Base-by-base conservation (phyloP, 2,888 invertebrate species). In the Salticus scenicus region DNA sequence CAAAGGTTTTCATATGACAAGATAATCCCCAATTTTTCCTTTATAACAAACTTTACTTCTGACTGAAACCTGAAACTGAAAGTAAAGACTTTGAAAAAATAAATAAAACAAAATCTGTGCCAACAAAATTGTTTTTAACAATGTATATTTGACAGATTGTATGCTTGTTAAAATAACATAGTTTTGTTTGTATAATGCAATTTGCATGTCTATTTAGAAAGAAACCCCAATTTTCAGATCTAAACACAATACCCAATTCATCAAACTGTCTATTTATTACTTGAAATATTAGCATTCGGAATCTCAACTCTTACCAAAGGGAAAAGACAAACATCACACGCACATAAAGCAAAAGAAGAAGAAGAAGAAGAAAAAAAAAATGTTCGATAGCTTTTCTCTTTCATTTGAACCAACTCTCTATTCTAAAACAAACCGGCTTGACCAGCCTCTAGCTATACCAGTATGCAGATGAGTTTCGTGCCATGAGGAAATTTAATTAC, bases 401-500 rank as follows among this genome's bases (percentile, higher is more conserved):
- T 57, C 57, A n/a, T 20, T 24, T 24, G 57, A 24, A 57, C 24
- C 57, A 24, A 24, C 57, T 57, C 57, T 20, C 17, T 5, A 57
- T 47, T 47, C 47, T 10, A 2, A 17, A 17, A 17, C 47, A 24
- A 57, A 57, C 57, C 57, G 57, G 57, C 57, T 57, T 5, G 24
- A 57, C 57, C 57, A 57, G 37, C 37, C 57, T 1, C 5, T 24
- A 57, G 30, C 41, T 30, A 66, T 28, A 12, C 47, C 20, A 14
- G 71, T 64, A 79, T 79, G 79, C 79, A 79, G 72, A 79, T 79
- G 64, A 72, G 72, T 4, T 28, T 10, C 71, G 31, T 37, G 63
- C 71, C 47, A 28, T 69, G 51, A 31, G 57, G 27, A 57, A 79
- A 79, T 79, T 79, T 71, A 79, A 79, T 79, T 79, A 66, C 71